phyloP scores from a whole-genome alignment of 1,140 invertebrate genomes.

The Amyelois transitella region DNA sequence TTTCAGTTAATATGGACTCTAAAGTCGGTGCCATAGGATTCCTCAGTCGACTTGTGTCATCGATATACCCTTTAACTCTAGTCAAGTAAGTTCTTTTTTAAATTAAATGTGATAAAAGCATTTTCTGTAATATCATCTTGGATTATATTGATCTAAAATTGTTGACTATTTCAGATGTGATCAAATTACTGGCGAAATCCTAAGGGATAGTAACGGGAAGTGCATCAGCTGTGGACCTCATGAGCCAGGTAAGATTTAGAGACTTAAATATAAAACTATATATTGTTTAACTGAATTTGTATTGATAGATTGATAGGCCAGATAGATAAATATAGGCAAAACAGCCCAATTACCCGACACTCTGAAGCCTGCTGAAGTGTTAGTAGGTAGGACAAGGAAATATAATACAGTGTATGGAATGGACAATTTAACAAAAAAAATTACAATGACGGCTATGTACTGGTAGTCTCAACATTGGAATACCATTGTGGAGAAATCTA shows the following conservation, averaged over 20 bases:
- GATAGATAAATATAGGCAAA: too few species aligned
- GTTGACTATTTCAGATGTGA: constrained; percentile 78
- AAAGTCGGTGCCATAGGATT: constrained; percentile 95
- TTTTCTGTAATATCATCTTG: constrained; percentile 6
- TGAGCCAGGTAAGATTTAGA: constrained; percentile 78
- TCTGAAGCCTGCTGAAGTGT: too few species aligned
- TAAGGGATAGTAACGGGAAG: constrained; percentile 83
- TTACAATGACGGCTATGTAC: too few species aligned
- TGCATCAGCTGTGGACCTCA: constrained; percentile 87
- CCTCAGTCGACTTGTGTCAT: constrained; percentile 80
- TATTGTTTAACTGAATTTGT: too few species aligned
- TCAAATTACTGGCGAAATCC: constrained; percentile 85
- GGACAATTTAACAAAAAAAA: too few species aligned
- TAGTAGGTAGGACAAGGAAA: too few species aligned
- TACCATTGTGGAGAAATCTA: too few species aligned
- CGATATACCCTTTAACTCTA: constrained; percentile 82
- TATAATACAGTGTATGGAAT: too few species aligned
- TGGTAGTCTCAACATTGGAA: too few species aligned
- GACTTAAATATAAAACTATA: too few species aligned
- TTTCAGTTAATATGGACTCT: constrained; percentile 90
- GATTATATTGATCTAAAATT: constrained; percentile 1
- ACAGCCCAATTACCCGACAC: too few species aligned
- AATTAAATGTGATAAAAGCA: not conserved
- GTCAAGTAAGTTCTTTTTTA: constrained; percentile 75
- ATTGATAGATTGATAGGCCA: too few species aligned